Percentiles rank a stretch among this genome's conserved stretches.
phyloP scores from a whole-genome alignment of 2,888 invertebrate genomes.

The Baronia brevicornis region DNA sequence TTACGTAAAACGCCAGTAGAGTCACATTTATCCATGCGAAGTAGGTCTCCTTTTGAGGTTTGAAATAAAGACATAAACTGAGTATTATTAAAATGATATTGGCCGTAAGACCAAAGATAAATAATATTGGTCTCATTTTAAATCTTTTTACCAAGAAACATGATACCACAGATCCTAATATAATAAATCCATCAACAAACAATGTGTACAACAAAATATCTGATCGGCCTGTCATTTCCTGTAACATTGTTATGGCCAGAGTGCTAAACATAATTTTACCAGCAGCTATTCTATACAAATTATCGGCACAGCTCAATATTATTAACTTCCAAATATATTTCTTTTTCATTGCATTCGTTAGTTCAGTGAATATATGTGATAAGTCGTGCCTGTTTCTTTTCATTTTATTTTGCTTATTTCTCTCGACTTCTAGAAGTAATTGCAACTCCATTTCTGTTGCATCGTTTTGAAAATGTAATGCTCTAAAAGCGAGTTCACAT shows the following conservation, averaged over 20 bases:
- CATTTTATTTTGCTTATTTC: slow-evolving; percentile 10
- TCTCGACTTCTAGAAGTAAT: slow-evolving; percentile 15
- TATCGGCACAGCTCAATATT: slow-evolving; percentile 13
- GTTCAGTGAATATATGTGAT: not conserved
- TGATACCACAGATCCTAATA: slow-evolving; percentile 20
- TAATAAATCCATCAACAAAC: slow-evolving; percentile 18
- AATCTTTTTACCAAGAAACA: slow-evolving; percentile 19
- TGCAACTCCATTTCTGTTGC: slow-evolving; percentile 18
- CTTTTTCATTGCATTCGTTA: slow-evolving; percentile 12
- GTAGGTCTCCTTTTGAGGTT: slow-evolving; percentile 10
- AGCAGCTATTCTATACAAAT: slow-evolving; percentile 19
- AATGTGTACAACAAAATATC: slow-evolving; percentile 20
- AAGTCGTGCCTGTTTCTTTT: not conserved
- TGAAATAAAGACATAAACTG: slow-evolving; percentile 19
- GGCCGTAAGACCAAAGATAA: slow-evolving; percentile 19
- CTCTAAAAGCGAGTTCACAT: slow-evolving; percentile 20
- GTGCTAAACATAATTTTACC: slow-evolving; percentile 20
- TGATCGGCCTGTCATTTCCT: slow-evolving; percentile 21
- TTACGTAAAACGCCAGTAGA: slow-evolving; percentile 21
- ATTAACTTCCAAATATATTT: slow-evolving; percentile 23
- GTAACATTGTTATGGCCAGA: slow-evolving; percentile 21
- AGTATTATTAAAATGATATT: slow-evolving; percentile 17
- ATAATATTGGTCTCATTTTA: slow-evolving; percentile 21
- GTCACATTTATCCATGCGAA: slow-evolving; percentile 17
- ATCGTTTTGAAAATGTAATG: slow-evolving; percentile 17